These are phyloP conservation scores for Drosophila eugracilis DNA, from an alignment of 1,140 invertebrate genomes.

Conservation along the genomic window DNA sequence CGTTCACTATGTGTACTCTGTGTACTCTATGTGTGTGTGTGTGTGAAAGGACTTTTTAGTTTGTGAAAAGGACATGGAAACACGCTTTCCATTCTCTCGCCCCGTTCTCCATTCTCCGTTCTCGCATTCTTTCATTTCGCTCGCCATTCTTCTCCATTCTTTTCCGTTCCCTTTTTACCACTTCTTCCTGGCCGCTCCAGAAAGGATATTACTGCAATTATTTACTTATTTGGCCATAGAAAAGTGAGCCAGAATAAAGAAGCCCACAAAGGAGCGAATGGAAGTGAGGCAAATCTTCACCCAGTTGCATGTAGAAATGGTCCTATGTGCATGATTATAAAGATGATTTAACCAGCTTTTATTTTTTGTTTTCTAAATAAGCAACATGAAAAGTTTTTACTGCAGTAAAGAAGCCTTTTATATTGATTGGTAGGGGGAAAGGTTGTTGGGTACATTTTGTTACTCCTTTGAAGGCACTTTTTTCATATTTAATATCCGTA, in stretches of 20 bases:
- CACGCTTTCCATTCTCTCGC: slow-evolving; percentile 75
- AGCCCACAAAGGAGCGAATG: slow-evolving; percentile 35
- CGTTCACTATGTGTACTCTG: slow-evolving; percentile 57
- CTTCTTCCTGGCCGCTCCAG: slow-evolving; percentile 63
- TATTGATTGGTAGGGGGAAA: not conserved
- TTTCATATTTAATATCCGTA: no score
- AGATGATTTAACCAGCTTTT: slow-evolving; percentile 20
- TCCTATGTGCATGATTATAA: slow-evolving; percentile 36
- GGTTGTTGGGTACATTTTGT: no score
- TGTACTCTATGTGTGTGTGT: slow-evolving; percentile 38
- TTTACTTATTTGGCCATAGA: slow-evolving; percentile 81
- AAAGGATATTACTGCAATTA: slow-evolving; percentile 83
- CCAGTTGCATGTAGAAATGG: slow-evolving; percentile 45
- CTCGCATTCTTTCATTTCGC: slow-evolving; percentile 72
- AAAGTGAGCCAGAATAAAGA: slow-evolving; percentile 62
- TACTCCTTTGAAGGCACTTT: no score
- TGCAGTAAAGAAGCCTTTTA: not conserved
- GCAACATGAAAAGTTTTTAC: not conserved
- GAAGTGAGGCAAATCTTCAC: slow-evolving; percentile 48
- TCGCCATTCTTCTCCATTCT: slow-evolving; percentile 57
- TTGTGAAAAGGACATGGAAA: slow-evolving; percentile 82
- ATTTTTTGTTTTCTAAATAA: slow-evolving; percentile 12
- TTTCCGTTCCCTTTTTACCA: slow-evolving; percentile 33
- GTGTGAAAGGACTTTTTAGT: slow-evolving; percentile 79
- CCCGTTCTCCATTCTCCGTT: slow-evolving; percentile 59